These are phyloP conservation scores for Erinaceus europaeus DNA, from an alignment of 2,113 vertebrate genomes.

Conservation along the genomic window DNA sequence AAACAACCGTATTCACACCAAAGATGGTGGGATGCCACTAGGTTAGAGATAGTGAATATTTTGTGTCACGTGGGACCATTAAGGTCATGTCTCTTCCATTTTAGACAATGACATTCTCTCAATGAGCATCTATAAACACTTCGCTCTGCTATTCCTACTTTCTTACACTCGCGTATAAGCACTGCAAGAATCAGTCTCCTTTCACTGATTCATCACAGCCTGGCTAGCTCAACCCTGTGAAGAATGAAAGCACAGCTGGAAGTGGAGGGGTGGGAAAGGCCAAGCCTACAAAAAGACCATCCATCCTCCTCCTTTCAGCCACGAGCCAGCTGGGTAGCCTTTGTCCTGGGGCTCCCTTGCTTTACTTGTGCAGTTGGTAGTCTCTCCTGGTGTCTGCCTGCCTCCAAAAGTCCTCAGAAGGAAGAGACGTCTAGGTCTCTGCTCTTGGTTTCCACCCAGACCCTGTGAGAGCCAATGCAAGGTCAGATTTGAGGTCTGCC, in stretches of 20 bases:
- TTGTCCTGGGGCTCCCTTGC: background rate
- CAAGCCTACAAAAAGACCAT: background rate
- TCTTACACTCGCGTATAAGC: background rate
- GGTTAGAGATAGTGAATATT: background rate
- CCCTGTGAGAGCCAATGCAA: background rate
- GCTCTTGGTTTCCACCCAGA: background rate
- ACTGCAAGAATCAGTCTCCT: conserved; percentile 3
- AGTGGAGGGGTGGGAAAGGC: background rate
- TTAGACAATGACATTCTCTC: background rate
- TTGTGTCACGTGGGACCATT: background rate
- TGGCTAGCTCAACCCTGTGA: background rate
- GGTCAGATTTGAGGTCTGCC: conserved; percentile 53
- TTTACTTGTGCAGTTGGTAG: background rate
- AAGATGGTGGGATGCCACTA: background rate
- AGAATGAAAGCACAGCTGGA: background rate
- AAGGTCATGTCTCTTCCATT: background rate
- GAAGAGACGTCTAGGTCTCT: background rate
- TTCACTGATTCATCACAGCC: background rate
- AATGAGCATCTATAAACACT: background rate
- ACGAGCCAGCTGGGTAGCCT: background rate
- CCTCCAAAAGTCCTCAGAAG: background rate
- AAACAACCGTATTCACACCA: background rate
- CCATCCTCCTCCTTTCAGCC: background rate
- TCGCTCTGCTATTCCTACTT: background rate
- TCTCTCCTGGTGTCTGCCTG: background rate